Percentiles rank a stretch among this genome's conserved stretches.
phyloP scores from a whole-genome alignment of 2,797 vertebrate genomes.

The Channallabes apus region DNA sequence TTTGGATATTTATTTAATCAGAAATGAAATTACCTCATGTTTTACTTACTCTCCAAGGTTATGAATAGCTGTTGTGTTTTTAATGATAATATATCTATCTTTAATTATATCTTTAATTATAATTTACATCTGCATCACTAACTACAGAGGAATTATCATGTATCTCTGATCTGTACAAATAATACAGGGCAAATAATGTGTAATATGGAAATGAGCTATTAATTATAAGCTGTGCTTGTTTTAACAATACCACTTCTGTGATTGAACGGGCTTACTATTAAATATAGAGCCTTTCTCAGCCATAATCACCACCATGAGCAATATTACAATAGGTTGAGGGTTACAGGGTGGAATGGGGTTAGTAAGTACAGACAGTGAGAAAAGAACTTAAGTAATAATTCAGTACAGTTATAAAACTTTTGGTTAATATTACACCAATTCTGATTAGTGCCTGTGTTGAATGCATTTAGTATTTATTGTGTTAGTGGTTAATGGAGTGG shows the following conservation, averaged over 20 bases:
- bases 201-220: slow-evolving; percentile 47
- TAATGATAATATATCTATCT: slow-evolving; percentile 34
- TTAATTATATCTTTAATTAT: slow-evolving; percentile 29
- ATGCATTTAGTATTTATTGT: neutral
- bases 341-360: slow-evolving; percentile 30
- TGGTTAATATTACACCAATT: slow-evolving; percentile 24
- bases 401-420: neutral
- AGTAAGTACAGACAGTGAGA: slow-evolving; percentile 18
- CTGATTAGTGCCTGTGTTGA: slow-evolving; percentile 4
- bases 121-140: slow-evolving; percentile 47
- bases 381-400: neutral
- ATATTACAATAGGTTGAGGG: slow-evolving; percentile 23
- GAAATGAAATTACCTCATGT: slow-evolving; percentile 11
- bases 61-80: slow-evolving; percentile 18
- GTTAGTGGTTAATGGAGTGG: slow-evolving; percentile 18
- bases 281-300: neutral
- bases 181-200: slow-evolving; percentile 44
- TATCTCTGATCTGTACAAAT: slow-evolving; percentile 24
- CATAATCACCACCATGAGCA: slow-evolving; percentile 38
- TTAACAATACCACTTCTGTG: slow-evolving; percentile 38
- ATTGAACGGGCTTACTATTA: slow-evolving; percentile 40
- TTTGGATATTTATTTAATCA: slow-evolving; percentile 19
- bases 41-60: slow-evolving; percentile 44
- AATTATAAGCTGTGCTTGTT: slow-evolving; percentile 53
- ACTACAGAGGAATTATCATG: slow-evolving; percentile 45